Evolutionary conservation across 2,113 vertebrate species (phyloP).

Genomic region (Sapajus apella): DNA sequence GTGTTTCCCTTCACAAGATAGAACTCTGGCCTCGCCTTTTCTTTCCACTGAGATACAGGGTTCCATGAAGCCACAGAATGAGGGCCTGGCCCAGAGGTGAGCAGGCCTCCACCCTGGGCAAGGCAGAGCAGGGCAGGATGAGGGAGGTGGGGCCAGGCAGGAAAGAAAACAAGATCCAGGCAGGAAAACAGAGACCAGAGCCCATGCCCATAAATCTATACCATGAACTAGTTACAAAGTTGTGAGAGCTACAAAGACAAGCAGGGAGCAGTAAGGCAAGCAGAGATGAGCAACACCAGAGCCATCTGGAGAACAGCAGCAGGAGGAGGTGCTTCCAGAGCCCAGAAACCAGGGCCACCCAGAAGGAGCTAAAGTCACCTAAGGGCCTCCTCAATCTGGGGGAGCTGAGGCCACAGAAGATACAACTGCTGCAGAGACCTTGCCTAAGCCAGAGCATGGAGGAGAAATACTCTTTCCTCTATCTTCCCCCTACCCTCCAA

Average conservation of each 20-base stretch:
- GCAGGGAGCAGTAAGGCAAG: not conserved
- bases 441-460: not conserved
- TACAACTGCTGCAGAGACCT: not conserved
- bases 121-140: not conserved
- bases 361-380: not conserved
- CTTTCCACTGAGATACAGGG: not conserved
- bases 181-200: not conserved
- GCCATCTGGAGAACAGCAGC: not conserved
- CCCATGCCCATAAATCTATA: not conserved
- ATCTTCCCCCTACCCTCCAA: not conserved
- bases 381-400: not conserved
- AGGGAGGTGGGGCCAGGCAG: not conserved
- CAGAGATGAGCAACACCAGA: not conserved
- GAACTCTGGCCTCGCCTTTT: not conserved
- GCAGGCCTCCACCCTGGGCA: not conserved
- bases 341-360: not conserved
- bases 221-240: accelerated
- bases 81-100: not conserved
- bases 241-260: not conserved
- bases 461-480: not conserved
- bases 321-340: not conserved
- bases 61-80: not conserved
- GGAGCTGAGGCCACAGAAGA: not conserved
- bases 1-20: not conserved
- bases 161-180: not conserved